phyloP scores from a whole-genome alignment of 2,113 vertebrate species.

The Neoarius graeffei region DNA sequence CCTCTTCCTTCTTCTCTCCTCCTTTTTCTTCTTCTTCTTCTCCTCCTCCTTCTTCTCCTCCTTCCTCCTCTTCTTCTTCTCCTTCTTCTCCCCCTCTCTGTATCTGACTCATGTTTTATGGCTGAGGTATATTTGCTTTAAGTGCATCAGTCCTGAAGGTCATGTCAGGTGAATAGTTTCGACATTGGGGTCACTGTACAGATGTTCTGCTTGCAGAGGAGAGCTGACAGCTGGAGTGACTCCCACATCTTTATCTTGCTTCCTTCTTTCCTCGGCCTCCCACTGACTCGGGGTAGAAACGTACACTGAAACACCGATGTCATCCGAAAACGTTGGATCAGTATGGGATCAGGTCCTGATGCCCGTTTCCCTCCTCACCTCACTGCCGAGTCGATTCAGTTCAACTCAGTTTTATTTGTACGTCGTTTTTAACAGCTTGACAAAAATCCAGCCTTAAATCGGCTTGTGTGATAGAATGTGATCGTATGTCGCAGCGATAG shows the following conservation, averaged over 20 bases:
- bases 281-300: neutral
- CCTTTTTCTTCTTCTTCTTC: neutral
- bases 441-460: neutral
- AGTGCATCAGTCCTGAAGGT: neutral
- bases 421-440: neutral
- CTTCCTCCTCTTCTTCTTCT: neutral
- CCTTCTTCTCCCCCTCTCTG: neutral
- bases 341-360: neutral
- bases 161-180: neutral
- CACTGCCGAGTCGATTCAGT: neutral
- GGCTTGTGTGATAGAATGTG: neutral
- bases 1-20: neutral
- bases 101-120: neutral
- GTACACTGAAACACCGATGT: neutral
- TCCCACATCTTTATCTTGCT: neutral
- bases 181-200: neutral
- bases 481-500: neutral
- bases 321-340: neutral
- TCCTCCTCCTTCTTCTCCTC: neutral
- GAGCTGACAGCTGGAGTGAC: neutral
- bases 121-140: neutral
- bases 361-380: neutral
- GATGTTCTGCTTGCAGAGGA: neutral
- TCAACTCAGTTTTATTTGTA: too few relatives aligned
- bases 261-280: neutral